Conservation (phyloP, 2,797 vertebrate genomes). For the Gila robusta region DNA sequence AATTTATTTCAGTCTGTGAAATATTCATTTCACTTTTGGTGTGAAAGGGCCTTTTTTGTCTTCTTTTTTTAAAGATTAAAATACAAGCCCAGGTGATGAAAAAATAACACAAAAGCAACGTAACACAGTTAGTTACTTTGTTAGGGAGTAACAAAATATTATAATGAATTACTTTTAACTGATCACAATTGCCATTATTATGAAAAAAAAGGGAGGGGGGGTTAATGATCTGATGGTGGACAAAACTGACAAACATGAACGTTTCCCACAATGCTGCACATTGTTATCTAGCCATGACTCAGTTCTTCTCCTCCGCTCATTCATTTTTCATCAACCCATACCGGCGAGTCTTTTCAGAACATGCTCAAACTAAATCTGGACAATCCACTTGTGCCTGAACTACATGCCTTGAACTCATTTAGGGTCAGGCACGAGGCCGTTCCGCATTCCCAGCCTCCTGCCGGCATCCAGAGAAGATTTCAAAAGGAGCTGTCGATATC, state of each 20-base stretch:
- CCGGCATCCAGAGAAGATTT: background rate
- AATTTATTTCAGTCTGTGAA: too few species aligned
- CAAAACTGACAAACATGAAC: background rate
- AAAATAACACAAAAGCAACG: too few species aligned
- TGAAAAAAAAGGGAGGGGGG: too few species aligned
- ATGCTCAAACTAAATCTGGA: constrained; percentile 10
- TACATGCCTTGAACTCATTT: constrained; percentile 18
- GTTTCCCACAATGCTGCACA: background rate
- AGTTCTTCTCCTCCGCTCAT: background rate
- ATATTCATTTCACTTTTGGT: too few species aligned
- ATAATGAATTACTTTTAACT: too few species aligned
- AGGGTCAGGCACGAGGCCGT: constrained; percentile 7
- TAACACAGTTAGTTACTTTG: too few species aligned
- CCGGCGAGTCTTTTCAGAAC: constrained; percentile 10
- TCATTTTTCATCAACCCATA: constrained; percentile 25
- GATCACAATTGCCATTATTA: too few species aligned
- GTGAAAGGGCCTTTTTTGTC: too few species aligned
- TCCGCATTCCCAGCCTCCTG: background rate
- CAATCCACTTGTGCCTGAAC: constrained; percentile 27
- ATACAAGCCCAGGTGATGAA: too few species aligned
- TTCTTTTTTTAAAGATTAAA: too few species aligned
- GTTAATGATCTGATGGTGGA: too few species aligned
- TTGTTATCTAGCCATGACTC: background rate
- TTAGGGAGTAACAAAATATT: too few species aligned
- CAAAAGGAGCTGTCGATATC: constrained; percentile 27